A percentile compares a stretch with the other conserved stretches of the same genome.
These are phyloP conservation scores for Disparrhopalites patrizii DNA, from an alignment of 2,888 invertebrate species.

Conservation along the genomic window DNA sequence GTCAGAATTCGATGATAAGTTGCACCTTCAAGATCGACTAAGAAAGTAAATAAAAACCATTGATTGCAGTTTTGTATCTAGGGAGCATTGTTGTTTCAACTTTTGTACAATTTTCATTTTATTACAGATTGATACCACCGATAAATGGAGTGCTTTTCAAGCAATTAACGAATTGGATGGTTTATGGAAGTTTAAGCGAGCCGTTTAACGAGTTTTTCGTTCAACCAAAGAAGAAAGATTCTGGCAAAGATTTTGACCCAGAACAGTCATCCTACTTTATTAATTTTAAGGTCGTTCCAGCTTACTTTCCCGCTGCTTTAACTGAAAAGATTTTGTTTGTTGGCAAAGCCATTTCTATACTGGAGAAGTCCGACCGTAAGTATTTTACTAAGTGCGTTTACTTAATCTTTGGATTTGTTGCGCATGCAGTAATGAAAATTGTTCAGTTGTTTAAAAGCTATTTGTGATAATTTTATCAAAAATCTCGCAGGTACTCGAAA, in stretches of 20 bases:
- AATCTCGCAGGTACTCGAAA: conserved; percentile 38
- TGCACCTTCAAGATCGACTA: conserved; percentile 40
- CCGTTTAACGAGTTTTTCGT: conserved; percentile 46
- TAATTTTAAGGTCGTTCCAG: conserved; percentile 43
- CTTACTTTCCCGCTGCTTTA: conserved; percentile 39
- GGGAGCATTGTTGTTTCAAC: too few species aligned
- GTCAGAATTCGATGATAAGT: conserved; percentile 41
- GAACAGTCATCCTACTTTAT: conserved; percentile 26
- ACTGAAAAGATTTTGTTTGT: conserved; percentile 45
- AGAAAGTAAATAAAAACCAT: conserved; percentile 28
- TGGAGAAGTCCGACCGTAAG: conserved; percentile 46
- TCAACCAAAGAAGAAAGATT: conserved; percentile 12
- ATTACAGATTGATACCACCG: conserved; percentile 39
- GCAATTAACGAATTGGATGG: conserved; percentile 47
- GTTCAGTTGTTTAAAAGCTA: too few species aligned
- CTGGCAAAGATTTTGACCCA: not conserved
- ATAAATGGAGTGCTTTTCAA: conserved; percentile 42
- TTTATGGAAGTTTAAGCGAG: conserved; percentile 41
- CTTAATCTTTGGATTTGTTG: conserved; percentile 12
- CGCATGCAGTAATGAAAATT: too few species aligned
- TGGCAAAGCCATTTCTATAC: conserved; percentile 42
- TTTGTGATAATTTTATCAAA: too few species aligned
- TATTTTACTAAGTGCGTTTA: conserved; percentile 2
- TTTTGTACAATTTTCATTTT: not conserved
- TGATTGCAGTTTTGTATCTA: not conserved